Evolutionary conservation across 1,140 invertebrate genomes (phyloP), one percentile per base, ranked within the genome.

Genomic region (Sinella curviseta): DNA sequence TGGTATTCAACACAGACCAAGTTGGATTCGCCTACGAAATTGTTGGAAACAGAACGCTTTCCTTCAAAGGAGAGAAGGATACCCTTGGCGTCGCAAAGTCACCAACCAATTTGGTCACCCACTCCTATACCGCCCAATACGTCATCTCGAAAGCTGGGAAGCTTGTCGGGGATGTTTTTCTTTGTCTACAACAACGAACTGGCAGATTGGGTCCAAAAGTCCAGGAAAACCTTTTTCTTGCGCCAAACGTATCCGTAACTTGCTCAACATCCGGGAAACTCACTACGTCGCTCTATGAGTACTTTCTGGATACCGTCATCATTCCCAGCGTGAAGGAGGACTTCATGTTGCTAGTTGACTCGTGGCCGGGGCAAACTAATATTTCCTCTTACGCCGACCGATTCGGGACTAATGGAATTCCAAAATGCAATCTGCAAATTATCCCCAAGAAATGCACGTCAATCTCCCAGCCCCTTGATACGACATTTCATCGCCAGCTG

Each of bases 181-280:
- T 81, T 3, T 81, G 80, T 39, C 65, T 81, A 12, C 80, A 81
- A 55, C 77, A 81, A 36, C 3, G 30, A 2, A 33, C 2, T 24
- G 80, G 80, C 4, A 54, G 48, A 60, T 20, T 81, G 30, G 80
- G 80, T 3, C 30, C 14, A 16, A 3, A 24, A 73, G 80, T 81
- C 1, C 28, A 79, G 35, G 35, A 70, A 33, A 1, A n/a, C 3
- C 26, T 74, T 12, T 74, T 78, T 55, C 26, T 17, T 33, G 36
- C 77, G 14, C 57, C 75, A 12, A 81, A 80, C 35, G 36, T 81
- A 4, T 57, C 55, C 1, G 24, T 81, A 0, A 74, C 77, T 20
- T 80, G 78, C 54, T 75, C 67, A 30, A 35, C n/a, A 34, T 81
- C 80, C 33, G 77, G 80, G 20, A 81, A 78, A 31, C n/a, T 81